A percentile compares a stretch with the other conserved stretches of the same genome.
Conservation (phyloP, 2,888 invertebrate species). For the Dicyrtoma fusca region DNA sequence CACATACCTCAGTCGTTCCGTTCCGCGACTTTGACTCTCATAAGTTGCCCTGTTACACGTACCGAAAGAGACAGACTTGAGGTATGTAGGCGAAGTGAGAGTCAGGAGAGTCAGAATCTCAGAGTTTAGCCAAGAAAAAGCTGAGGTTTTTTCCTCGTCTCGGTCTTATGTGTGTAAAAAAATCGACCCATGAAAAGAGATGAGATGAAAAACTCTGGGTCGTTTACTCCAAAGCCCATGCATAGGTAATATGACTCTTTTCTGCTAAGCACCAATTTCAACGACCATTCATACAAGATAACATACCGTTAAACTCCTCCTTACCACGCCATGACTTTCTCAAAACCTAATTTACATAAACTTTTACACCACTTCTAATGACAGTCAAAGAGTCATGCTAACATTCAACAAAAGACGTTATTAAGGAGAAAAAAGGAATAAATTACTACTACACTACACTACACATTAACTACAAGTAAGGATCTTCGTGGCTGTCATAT, state of each 20-base stretch:
- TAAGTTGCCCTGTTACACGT: neutral
- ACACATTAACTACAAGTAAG: too few species aligned
- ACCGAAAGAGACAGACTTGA: neutral
- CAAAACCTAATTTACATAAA: too few species aligned
- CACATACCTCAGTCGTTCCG: neutral
- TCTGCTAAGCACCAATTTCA: neutral
- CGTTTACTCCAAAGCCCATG: constrained; percentile 12
- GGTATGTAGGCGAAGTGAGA: neutral
- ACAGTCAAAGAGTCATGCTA: too few species aligned
- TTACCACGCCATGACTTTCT: too few species aligned
- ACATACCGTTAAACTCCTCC: neutral
- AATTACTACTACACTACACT: too few species aligned
- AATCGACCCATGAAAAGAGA: constrained; percentile 19
- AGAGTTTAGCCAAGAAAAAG: too few species aligned
- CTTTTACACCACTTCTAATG: too few species aligned
- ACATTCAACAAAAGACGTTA: too few species aligned
- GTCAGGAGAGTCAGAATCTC: neutral
- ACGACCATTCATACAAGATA: neutral
- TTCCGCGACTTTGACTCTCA: neutral
- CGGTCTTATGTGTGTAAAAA: neutral
- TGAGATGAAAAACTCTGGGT: constrained; percentile 23
- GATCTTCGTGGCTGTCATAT: too few species aligned
- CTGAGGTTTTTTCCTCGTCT: too few species aligned
- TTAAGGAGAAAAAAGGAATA: too few species aligned
- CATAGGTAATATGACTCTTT: constrained; percentile 18